These are phyloP conservation scores for Lasiurus borealis DNA, from an alignment of 2,113 vertebrate species.

Conservation along the genomic window DNA sequence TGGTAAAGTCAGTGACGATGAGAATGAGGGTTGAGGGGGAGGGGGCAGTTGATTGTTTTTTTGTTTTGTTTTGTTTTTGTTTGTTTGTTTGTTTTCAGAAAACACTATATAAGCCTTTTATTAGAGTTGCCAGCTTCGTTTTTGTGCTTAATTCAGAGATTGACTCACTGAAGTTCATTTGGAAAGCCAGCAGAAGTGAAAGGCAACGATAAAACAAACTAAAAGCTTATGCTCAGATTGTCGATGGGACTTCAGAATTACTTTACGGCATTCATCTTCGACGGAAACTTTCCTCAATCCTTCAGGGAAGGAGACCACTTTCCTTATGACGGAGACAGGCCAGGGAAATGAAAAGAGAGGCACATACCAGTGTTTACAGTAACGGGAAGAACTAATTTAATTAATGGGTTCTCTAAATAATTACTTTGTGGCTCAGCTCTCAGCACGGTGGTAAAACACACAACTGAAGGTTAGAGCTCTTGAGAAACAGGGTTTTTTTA, in stretches of 20 bases:
- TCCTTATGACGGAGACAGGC: neutral
- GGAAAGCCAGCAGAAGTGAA: slow-evolving; percentile 53
- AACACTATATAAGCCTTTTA: neutral
- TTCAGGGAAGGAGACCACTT: neutral
- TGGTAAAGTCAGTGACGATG: neutral
- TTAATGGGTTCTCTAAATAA: slow-evolving; percentile 45
- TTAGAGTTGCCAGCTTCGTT: neutral
- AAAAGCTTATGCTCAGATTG: neutral
- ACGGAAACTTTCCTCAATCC: neutral
- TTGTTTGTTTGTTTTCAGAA: neutral
- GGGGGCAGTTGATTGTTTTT: neutral
- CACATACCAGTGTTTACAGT: neutral
- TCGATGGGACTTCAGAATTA: neutral
- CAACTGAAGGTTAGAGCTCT: neutral
- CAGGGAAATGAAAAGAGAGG: neutral
- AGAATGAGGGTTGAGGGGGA: too few relatives aligned
- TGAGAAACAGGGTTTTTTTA: neutral
- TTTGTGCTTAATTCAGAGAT: neutral
- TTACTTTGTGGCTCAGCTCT: slow-evolving; percentile 12
- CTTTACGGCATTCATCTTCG: neutral
- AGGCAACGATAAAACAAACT: slow-evolving; percentile 3
- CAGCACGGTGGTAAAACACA: neutral
- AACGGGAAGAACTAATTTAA: slow-evolving; percentile 64
- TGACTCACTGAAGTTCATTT: neutral
- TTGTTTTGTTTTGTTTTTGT: too few relatives aligned